Evolutionary conservation across 2,797 vertebrate species (phyloP), one percentile per base, ranked within the genome.

Genomic region (Sylvia borin): DNA sequence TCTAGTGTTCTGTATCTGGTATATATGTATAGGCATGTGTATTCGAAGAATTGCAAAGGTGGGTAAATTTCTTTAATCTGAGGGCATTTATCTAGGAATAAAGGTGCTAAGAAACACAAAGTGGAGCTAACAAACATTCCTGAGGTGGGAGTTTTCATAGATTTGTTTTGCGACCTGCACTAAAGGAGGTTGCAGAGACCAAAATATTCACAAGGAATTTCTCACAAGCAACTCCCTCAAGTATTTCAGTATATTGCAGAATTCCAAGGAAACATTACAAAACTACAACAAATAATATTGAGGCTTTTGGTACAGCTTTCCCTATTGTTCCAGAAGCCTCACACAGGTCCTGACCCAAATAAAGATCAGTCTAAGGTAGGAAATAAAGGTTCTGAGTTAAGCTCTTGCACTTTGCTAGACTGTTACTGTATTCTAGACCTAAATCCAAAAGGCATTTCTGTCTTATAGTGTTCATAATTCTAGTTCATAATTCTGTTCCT

Each of bases 21-120:
- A 19, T 20, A 62, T 78, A 85, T 15, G 31, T 54, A 90, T 53
- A 91, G 88, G 61, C 71, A 74, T 80, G 81, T 85, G 29, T 13
- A 90, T 65, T 72, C 73, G 78, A 91, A 87, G 72, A 90, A 72
- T 26, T 34, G 57, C 53, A 92, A 86, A 82, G 48, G 16, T 36
- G 80, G 57, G 53, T 74, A 47, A 47, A 71, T 57, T 61, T 86
- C 83, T 95, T 83, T 88, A 86, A 91, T 90, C 62, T 90, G 58
- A 91, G 40, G 66, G 53, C n/a, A 80, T 81, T 81, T 75, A 68
- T 65, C 57, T 85, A 36, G 32, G 34, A 93, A 68, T 43, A 88
- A 91, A 95, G 22, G 32, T 82, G 18, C 45, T 32, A 47, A 47
- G 13, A 54, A 65, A 45, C 50, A 43, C 38, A 31, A 65, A 77